Base-by-base conservation (phyloP, 2,113 vertebrate genomes). In the Lutjanus erythropterus region DNA sequence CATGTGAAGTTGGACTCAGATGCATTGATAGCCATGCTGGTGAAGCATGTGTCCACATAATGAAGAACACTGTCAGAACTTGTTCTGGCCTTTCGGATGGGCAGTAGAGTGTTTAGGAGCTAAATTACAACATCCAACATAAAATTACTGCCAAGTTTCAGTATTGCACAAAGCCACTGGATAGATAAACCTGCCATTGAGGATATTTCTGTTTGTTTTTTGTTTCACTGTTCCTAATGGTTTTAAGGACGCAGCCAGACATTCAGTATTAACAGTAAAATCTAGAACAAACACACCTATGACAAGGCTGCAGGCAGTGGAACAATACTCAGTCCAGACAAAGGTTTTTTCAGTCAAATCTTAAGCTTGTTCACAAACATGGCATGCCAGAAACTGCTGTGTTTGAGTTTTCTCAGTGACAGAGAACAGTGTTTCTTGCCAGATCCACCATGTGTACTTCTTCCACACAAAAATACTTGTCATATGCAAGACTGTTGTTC, bases 361-460 rank as follows among this genome's bases (percentile, higher is more conserved):
- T 18, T 6, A 7, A 6, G n/a, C 27, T 11, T 55, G 8, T 75
- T 19, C 8, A 68, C 23, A 56, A 56, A 29, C 37, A 23, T 1
- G 0, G 1, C 7, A 0, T 58, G 56, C 47, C 11, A 62, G 46
- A 21, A 70, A 71, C 6, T 2, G 41, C 11, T 85, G 8, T 59
- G 25, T 39, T 31, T 69, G 25, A 75, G 7, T 23, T 27, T 42
- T 16, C 6, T 73, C 10, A 56, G 6, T 23, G 12, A 44, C 52
- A n/a, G 21, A 55, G 60, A 81, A 53, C n/a, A 19, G 23, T 16
- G 7, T 29, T 29, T 47, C 0, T 6, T 41, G 41, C 71, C 75
- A 74, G 56, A 58, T 80, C 19, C 42, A 35, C 25, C 31, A 64
- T 80, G 37, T 73, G 62, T n/a, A 37, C 37, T 53, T 67, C 6